A percentile compares a stretch with the other conserved stretches of the same genome.
phyloP scores from a whole-genome alignment of 2,797 vertebrate genomes.

The Chelon auratus region DNA sequence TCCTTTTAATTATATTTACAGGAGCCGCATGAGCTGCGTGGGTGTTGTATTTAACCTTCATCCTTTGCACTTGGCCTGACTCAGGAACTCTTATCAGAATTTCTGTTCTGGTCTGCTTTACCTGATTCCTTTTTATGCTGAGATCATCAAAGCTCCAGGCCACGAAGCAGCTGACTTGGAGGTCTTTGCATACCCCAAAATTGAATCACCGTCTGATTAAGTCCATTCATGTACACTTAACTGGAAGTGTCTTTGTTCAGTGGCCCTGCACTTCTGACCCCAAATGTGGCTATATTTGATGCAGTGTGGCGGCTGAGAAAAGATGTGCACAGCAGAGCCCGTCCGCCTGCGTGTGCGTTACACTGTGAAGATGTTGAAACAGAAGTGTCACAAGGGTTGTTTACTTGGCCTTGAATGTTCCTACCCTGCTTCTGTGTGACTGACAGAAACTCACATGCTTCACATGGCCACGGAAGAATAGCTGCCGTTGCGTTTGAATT shows the following conservation, averaged over 20 bases:
- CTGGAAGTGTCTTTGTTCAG: conserved; percentile 69
- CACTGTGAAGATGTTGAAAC: conserved; percentile 66
- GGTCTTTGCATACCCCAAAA: conserved; percentile 56
- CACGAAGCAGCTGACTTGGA: conserved; percentile 63
- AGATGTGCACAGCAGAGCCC: conserved; percentile 25
- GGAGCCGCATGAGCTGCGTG: conserved; percentile 2
- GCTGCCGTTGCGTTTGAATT: conserved; percentile 53
- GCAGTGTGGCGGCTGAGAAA: conserved; percentile 36
- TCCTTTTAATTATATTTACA: conserved; percentile 36
- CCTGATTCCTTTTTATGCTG: conserved; percentile 46
- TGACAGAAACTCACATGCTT: conserved; percentile 65
- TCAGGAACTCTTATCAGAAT: conserved; percentile 36
- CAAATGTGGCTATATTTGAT: conserved; percentile 42
- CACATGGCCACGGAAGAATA: conserved; percentile 56
- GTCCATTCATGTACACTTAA: conserved; percentile 64
- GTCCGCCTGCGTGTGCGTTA: conserved; percentile 24
- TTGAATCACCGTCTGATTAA: conserved; percentile 78
- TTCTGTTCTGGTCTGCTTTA: conserved; percentile 2
- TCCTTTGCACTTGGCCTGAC: conserved; percentile 42
- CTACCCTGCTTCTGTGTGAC: conserved; percentile 44
- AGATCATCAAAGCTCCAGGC: conserved; percentile 56
- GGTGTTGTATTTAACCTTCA: conserved; percentile 30
- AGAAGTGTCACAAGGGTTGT: conserved; percentile 66
- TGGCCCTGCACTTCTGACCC: conserved; percentile 46
- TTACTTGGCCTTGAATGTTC: conserved; percentile 54